Base-by-base conservation (phyloP, 2,113 vertebrate genomes). In the Apteryx mantelli region DNA sequence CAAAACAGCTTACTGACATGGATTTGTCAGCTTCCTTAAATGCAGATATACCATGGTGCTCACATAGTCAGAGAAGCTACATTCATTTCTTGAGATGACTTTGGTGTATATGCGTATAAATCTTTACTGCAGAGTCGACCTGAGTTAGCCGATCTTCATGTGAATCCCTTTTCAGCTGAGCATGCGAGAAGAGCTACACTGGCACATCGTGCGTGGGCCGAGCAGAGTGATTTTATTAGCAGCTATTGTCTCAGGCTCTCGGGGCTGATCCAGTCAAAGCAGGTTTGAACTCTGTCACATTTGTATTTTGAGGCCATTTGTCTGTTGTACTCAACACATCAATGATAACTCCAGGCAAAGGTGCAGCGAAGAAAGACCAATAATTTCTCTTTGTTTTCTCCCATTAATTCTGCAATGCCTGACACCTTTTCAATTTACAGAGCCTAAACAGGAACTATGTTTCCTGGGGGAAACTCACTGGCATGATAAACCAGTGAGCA, bases 31-130 rank as follows among this genome's bases (percentile, higher is more conserved):
- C 30, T 77, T 70, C 26, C 40, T 85, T 48, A 70, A 70, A 11
- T 14, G 38, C 26, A 28, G 0, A 0, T 18, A 5, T 28, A 18
- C 22, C 8, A 3, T 0, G 0, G 4, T 26, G 20, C 7, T 86
- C 16, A 12, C 11, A 9, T 1, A 24, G 50, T 55, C 46, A 84
- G 79, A 64, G 44, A 60, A 90, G 53, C 28, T 48, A 52, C 11
- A 40, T 7, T 77, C 2, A 2, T n/a, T 73, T 79, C 25, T 76
- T 46, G 71, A 66, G 56, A 15, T 42, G 70, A 34, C 34, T 94
- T 85, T 61, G 34, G 7, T 42, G 32, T 3, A 1, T 1, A 7
- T 20, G 22, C 34, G 13, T 42, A 3, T 11, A 61, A 82, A 44
- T 26, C 30, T 44, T 74, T 15, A 5, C 11, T 1, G 1, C 25